These are phyloP conservation scores for Meganola albula DNA, from an alignment of 2,888 invertebrate genomes.

Conservation along the genomic window DNA sequence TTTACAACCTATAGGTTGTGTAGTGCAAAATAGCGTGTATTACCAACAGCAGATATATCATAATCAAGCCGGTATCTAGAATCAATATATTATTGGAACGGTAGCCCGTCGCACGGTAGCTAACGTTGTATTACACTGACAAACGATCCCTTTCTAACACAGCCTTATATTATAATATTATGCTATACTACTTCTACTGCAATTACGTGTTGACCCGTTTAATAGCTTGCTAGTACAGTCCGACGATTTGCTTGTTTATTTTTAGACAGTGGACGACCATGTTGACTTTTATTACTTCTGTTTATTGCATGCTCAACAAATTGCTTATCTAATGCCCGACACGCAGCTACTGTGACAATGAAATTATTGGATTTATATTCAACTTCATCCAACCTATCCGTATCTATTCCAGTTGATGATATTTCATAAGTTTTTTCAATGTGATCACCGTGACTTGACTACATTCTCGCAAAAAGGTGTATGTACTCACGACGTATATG, in stretches of 20 bases:
- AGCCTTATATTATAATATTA: conserved; percentile 33
- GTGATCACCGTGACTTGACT: too few species aligned
- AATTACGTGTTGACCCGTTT: conserved; percentile 33
- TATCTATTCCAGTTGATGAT: too few species aligned
- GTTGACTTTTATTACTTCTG: not conserved
- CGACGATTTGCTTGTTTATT: conserved; percentile 18
- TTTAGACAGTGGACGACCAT: conserved; percentile 14
- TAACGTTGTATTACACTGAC: conserved; percentile 34
- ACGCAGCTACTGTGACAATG: too few species aligned
- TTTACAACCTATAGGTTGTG: conserved; percentile 31
- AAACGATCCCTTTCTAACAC: conserved; percentile 37
- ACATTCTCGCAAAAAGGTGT: conserved; percentile 22
- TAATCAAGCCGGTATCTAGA: conserved; percentile 43
- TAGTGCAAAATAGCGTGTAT: conserved; percentile 27
- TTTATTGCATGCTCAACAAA: conserved; percentile 17
- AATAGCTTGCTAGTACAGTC: conserved; percentile 25
- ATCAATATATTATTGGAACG: conserved; percentile 39
- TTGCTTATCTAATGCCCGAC: too few species aligned
- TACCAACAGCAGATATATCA: conserved; percentile 40
- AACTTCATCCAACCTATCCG: too few species aligned
- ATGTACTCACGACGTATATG: conserved; percentile 31
- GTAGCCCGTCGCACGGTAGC: conserved; percentile 37
- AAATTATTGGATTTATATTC: too few species aligned
- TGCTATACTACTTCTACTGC: conserved; percentile 33
- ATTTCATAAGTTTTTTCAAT: too few species aligned